These are phyloP conservation scores for Lemur catta DNA, from an alignment of 2,797 vertebrate genomes.

Conservation along the genomic window DNA sequence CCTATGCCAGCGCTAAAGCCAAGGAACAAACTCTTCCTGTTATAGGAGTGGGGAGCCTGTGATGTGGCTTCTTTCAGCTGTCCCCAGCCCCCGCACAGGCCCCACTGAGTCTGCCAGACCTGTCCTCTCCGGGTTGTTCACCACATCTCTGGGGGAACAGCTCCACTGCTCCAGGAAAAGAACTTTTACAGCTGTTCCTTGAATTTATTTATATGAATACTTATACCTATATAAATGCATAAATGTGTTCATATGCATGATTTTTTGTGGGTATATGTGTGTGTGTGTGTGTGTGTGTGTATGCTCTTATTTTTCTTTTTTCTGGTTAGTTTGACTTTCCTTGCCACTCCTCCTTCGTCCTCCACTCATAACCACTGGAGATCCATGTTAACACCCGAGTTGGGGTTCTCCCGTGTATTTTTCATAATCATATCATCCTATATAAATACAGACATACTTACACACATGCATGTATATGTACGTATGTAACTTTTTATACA, in stretches of 20 bases:
- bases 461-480: neutral
- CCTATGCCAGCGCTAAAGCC: neutral
- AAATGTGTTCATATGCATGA: no score
- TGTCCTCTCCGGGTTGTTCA: neutral
- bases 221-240: neutral
- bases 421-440: neutral
- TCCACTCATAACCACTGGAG: neutral
- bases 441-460: neutral
- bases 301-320: neutral
- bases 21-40: neutral
- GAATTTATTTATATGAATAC: neutral
- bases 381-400: neutral
- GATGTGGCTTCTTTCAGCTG: no score
- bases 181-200: neutral
- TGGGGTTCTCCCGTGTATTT: neutral
- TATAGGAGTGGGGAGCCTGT: neutral
- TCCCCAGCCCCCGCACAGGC: fast-evolving
- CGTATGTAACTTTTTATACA: neutral
- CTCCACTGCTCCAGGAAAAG: neutral
- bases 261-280: no score
- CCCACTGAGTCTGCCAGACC: neutral
- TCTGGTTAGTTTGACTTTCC: neutral
- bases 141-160: neutral
- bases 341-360: neutral
- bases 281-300: neutral